Conservation (phyloP, 1,140 invertebrate genomes). For the Drosophila leontia region DNA sequence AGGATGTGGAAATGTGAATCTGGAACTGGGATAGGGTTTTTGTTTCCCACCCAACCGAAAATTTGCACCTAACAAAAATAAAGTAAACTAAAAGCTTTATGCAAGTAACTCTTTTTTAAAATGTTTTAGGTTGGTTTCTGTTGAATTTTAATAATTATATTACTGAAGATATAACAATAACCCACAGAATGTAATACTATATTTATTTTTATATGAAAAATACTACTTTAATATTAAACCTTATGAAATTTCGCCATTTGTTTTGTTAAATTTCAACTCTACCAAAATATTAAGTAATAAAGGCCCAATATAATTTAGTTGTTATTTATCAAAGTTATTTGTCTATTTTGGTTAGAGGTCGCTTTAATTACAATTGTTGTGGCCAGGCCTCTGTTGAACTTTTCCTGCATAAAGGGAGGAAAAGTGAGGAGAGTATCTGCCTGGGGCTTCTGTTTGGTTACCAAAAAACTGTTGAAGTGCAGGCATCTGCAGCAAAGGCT, state of each 20-base stretch:
- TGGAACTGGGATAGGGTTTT: background rate
- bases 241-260: background rate
- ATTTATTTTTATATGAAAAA: background rate
- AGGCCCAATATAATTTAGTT: background rate
- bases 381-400: constrained; percentile 52
- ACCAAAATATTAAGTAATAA: background rate
- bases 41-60: constrained; percentile 39
- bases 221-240: background rate
- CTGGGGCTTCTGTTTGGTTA: constrained; percentile 32
- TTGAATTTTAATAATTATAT: background rate
- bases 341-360: constrained; percentile 55
- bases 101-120: too few relatives aligned
- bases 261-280: background rate
- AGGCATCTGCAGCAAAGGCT: constrained; percentile 22
- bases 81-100: constrained; percentile 16
- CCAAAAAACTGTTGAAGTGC: constrained; percentile 30
- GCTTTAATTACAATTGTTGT: constrained; percentile 80
- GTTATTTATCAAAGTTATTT: constrained; percentile 59
- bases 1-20: background rate
- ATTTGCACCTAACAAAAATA: constrained; percentile 6
- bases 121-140: background rate
- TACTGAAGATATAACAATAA: background rate
- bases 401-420: constrained; percentile 8
- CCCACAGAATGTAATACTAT: too few relatives aligned
- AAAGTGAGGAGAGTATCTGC: constrained; percentile 1